These are phyloP conservation scores for Drosophila orosa DNA, from an alignment of 1,140 invertebrate species.

Conservation along the genomic window DNA sequence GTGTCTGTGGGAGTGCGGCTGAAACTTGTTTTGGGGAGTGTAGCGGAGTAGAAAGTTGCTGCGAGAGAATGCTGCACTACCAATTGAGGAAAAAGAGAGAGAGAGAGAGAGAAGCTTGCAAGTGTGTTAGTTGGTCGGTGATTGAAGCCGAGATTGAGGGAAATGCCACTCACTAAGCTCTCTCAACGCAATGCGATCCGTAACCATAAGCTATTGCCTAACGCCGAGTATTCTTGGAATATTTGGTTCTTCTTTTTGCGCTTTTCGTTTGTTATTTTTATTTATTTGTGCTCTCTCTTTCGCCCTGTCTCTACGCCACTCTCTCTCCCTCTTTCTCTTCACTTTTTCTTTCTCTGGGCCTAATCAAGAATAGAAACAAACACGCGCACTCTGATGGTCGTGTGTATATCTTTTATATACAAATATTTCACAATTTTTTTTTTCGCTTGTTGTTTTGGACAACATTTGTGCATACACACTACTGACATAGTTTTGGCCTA, in stretches of 20 bases:
- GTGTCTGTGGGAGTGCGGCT: slow-evolving; percentile 19
- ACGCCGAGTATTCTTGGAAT: slow-evolving; percentile 29
- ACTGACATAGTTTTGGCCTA: slow-evolving; percentile 70
- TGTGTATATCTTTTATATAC: slow-evolving; percentile 28
- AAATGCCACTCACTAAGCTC: slow-evolving; percentile 1
- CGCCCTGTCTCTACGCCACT: not conserved
- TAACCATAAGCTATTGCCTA: slow-evolving; percentile 11
- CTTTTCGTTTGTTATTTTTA: slow-evolving; percentile 20
- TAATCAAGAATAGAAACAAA: slow-evolving; percentile 43
- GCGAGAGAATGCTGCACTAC: slow-evolving; percentile 42
- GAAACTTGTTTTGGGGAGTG: slow-evolving; percentile 43
- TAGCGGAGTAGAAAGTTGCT: slow-evolving; percentile 49
- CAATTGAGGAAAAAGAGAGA: slow-evolving; percentile 12
- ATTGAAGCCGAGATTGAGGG: slow-evolving; percentile 1
- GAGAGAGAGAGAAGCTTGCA: not conserved
- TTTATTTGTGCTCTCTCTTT: slow-evolving; percentile 13
- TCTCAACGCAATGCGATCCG: slow-evolving; percentile 9
- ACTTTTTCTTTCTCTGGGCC: slow-evolving; percentile 35
- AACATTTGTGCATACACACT: slow-evolving; percentile 77
- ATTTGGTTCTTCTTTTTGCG: slow-evolving; percentile 6
- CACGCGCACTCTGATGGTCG: slow-evolving; percentile 11
- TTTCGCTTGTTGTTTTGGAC: slow-evolving; percentile 49
- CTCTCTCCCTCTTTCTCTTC: slow-evolving; percentile 10
- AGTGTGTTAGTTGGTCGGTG: slow-evolving; percentile 38
- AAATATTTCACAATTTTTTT: slow-evolving; percentile 42